phyloP scores from a whole-genome alignment of 1,140 invertebrate species.

The Hyles euphorbiae region DNA sequence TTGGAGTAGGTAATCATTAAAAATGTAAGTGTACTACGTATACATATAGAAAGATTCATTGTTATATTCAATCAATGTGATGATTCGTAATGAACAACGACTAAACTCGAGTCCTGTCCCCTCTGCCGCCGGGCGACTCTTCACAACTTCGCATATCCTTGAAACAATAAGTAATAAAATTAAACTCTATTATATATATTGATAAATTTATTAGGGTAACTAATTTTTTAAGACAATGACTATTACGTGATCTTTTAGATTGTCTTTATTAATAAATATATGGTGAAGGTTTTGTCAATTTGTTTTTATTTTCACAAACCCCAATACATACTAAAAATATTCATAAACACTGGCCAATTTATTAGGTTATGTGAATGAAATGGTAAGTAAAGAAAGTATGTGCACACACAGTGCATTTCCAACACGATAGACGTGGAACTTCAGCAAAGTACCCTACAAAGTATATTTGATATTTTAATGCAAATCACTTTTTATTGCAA shows the following conservation, averaged over 20 bases:
- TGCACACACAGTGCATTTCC: no score
- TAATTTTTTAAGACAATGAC: constrained; percentile 75
- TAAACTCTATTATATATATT: constrained; percentile 71
- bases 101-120: constrained; percentile 52
- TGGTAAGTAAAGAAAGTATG: no score
- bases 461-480: no score
- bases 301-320: constrained; percentile 52
- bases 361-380: no score
- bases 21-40: constrained; percentile 62
- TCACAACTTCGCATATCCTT: constrained; percentile 74
- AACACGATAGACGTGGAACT: no score
- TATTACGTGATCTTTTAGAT: constrained; percentile 75
- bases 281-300: constrained; percentile 74
- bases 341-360: no score
- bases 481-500: no score
- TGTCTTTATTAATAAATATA: constrained; percentile 76
- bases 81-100: constrained; percentile 68
- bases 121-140: constrained; percentile 48
- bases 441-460: no score
- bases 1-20: constrained; percentile 55
- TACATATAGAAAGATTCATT: constrained; percentile 60
- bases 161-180: constrained; percentile 74
- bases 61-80: constrained; percentile 68
- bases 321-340: background rate
- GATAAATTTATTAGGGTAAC: constrained; percentile 75